Base-by-base conservation (phyloP, 2,113 vertebrate species). In the Leucopsar rothschildi region DNA sequence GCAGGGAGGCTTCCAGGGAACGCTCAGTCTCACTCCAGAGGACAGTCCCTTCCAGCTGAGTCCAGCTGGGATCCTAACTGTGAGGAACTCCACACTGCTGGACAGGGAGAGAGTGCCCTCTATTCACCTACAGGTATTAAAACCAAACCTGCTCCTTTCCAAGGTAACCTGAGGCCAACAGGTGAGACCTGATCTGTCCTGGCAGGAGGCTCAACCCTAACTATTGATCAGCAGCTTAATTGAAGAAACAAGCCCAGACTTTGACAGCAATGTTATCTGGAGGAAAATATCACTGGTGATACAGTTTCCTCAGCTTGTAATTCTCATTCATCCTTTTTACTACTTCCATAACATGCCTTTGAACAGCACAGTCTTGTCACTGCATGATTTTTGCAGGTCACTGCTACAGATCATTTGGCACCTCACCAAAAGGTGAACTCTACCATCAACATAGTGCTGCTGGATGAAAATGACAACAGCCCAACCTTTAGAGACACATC, bases 381-480 rank as follows among this genome's bases (percentile, higher is more conserved):
- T 59, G 22, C 50, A 4, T 73, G 1, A 1, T 72, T 83, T 84
- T 82, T 85, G 21, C 95, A 98, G 98, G 97, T 98, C 39, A 90
- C 97, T 86, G 98, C 98, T 15, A 94, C 6, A 52, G 98, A 98
- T 45, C 88, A 82, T 4, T 33, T 95, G 49, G 2, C 75, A 8
- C 98, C 97, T 25, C 20, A 93, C 7, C 0, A 23, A 7, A 33
- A 29, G 28, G 65, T 3, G 21, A 5, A 1, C 10, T 96, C 86
- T 28, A 6, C 35, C 16, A 97, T 98, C 83, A 96, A 33, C 19
- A 60, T 98, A 35, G 31, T 64, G 66, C 86, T 98, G 65, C 85
- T 97, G 28, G 98, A 98, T 75, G 98, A 97, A 91, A 98, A 98
- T 27, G 98, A 98, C 93, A 98, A 98, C 97, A 97, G 78, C 73